Base-by-base conservation (phyloP, 1,140 invertebrate genomes). In the Grapholita molesta region DNA sequence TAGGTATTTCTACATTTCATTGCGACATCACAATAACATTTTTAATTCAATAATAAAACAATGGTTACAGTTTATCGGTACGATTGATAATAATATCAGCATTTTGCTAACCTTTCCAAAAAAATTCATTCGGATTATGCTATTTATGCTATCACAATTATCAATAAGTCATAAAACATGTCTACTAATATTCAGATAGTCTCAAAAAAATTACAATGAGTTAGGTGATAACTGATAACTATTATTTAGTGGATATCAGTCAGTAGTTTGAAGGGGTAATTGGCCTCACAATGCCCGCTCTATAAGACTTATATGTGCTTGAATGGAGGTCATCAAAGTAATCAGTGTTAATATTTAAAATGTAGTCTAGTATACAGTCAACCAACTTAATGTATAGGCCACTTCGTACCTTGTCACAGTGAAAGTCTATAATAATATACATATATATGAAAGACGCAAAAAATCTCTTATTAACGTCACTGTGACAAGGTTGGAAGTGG, bases 61-160 rank as follows among this genome's bases (percentile, higher is more conserved):
- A 28, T 28, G 55, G 55, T 28, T 61, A 28, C 21, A 28, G 32
- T 66, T 66, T 66, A 66, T 66, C 38, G 21, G n/a, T 11, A n/a
- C n/a, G 55, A 18, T 15, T 28, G 55, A 61, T 61, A 30, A 61
- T 4, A n/a, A n/a, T n/a, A n/a, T n/a, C n/a, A n/a, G n/a, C n/a
- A n/a, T n/a, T n/a, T n/a, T n/a, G 8, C 55, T 3, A n/a, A 30
- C 55, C 30, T 28, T 61, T 61, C 30, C 15, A 7, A 61, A 28
- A 61, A 24, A 61, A 48, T 18, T 21, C 12, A 30, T 61, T 25
- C 55, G 24, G 12, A 25, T 61, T 28, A 28, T 15, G 24, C 23
- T 28, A n/a, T 25, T 53, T 61, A 61, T 61, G n/a, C n/a, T 25
- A 61, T 25, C 1, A 30, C 30, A 32, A 25, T 32, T 15, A 61